phyloP scores from a whole-genome alignment of 2,113 vertebrate genomes.

The Menidia beryllina region DNA sequence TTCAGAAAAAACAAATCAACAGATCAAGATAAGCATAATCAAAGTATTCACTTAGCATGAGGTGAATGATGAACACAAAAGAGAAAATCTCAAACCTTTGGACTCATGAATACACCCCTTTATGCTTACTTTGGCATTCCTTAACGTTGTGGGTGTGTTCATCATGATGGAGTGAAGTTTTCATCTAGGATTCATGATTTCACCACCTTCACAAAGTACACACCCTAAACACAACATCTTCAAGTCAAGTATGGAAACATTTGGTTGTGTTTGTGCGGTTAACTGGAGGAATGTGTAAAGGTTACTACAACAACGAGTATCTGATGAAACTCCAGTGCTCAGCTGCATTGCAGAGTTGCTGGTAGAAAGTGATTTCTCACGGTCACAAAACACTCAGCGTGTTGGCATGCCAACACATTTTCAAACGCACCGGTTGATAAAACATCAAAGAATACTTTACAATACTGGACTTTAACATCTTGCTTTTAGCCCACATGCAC shows the following conservation, averaged over 20 bases:
- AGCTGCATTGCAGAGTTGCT: neutral
- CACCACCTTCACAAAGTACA: slow-evolving; percentile 52
- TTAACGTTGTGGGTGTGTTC: slow-evolving; percentile 47
- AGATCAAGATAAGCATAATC: slow-evolving; percentile 1
- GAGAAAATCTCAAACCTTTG: slow-evolving; percentile 32
- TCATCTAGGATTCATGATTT: slow-evolving; percentile 46
- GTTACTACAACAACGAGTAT: neutral
- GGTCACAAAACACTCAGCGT: slow-evolving; percentile 25
- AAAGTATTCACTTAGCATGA: slow-evolving; percentile 11
- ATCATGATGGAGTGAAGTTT: slow-evolving; percentile 43
- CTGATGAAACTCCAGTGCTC: slow-evolving; percentile 5
- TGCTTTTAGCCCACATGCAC: neutral
- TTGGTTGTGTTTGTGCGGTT: slow-evolving; percentile 29
- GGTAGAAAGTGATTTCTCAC: slow-evolving; percentile 6
- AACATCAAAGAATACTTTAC: slow-evolving; percentile 35
- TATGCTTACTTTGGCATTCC: slow-evolving; percentile 50
- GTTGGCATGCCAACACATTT: slow-evolving; percentile 28
- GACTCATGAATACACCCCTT: slow-evolving; percentile 48
- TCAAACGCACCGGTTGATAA: slow-evolving; percentile 13
- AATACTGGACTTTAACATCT: slow-evolving; percentile 63
- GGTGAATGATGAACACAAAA: slow-evolving; percentile 21
- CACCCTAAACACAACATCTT: slow-evolving; percentile 44
- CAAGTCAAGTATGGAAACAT: slow-evolving; percentile 42
- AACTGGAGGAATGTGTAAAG: slow-evolving; percentile 9
- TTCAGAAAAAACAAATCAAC: neutral